These are phyloP conservation scores for Pheosia tremula DNA, from an alignment of 2,888 invertebrate species.

Conservation along the genomic window DNA sequence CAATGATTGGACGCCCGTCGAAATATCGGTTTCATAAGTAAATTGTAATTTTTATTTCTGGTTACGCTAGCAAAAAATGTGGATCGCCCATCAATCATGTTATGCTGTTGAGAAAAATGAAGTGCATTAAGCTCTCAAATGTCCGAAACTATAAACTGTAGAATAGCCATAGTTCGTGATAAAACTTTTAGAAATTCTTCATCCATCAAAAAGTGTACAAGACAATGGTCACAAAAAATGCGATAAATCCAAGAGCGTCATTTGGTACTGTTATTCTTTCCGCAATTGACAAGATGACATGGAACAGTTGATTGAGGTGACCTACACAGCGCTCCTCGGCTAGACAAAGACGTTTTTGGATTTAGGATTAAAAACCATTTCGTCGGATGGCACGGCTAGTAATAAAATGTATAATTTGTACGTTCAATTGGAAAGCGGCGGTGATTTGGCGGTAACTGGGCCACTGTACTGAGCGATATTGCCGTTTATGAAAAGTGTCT, in stretches of 20 bases:
- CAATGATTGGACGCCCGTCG: conserved; percentile 35
- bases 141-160: no score
- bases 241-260: neutral
- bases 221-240: neutral
- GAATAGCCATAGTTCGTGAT: no score
- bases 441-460: conserved; percentile 52
- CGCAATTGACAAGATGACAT: conserved; percentile 8
- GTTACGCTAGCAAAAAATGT: neutral
- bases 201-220: neutral
- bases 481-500: conserved; percentile 46
- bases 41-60: neutral
- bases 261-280: conserved; percentile 6
- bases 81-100: no score
- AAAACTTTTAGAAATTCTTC: neutral
- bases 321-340: conserved; percentile 21
- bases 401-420: conserved; percentile 55
- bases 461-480: conserved; percentile 53
- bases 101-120: no score
- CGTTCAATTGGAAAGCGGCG: conserved; percentile 55
- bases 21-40: conserved; percentile 23
- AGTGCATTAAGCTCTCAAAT: no score
- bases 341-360: conserved; percentile 21
- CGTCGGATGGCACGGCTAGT: conserved; percentile 25
- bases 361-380: conserved; percentile 29
- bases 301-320: conserved; percentile 24